A percentile compares a stretch with the other conserved stretches of the same genome.
phyloP scores from a whole-genome alignment of 1,140 invertebrate species.

The Trichonephila clavipes region DNA sequence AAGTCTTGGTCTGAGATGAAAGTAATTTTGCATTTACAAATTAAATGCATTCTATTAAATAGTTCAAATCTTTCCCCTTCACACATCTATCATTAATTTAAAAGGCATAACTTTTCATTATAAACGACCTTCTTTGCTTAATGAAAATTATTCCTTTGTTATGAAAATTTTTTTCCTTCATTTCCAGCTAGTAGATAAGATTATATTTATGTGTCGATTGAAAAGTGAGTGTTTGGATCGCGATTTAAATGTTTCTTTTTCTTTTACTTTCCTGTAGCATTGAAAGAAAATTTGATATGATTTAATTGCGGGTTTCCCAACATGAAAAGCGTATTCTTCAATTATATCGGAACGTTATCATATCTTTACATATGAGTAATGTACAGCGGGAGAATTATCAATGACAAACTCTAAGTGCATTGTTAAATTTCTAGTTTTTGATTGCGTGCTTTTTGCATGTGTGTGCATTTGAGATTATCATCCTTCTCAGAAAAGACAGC shows the following conservation, averaged over 20 bases:
- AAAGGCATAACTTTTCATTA: too few species aligned
- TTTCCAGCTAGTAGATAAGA: neutral
- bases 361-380: neutral
- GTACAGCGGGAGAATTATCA: neutral
- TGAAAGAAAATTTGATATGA: neutral
- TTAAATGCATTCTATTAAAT: too few species aligned
- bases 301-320: neutral
- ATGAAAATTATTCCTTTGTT: neutral
- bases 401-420: neutral
- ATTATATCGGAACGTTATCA: neutral
- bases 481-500: neutral
- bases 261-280: neutral
- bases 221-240: neutral
- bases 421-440: constrained; percentile 17
- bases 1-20: too few species aligned
- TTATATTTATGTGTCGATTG: neutral
- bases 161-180: neutral
- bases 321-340: neutral
- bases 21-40: too few species aligned
- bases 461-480: neutral
- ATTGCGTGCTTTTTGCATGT: neutral
- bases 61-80: too few species aligned
- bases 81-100: too few species aligned
- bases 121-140: too few species aligned
- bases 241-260: neutral